Evolutionary conservation across 2,888 invertebrate species (phyloP), one percentile per base, ranked within the genome.

Genomic region (Drosophila recens): DNA sequence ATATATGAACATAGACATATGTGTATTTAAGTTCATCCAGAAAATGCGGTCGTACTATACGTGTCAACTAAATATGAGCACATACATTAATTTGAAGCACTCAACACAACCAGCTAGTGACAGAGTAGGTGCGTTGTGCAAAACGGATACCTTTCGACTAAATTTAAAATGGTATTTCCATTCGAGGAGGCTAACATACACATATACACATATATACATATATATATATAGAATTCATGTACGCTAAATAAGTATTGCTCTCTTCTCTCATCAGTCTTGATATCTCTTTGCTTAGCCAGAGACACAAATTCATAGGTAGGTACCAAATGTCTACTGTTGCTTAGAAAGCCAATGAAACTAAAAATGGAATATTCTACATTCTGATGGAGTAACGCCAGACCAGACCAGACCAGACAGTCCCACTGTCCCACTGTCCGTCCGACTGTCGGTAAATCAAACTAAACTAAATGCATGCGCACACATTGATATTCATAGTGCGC

Each of bases 91-190:
- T 45, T 64, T 62, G 10, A 65, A 62, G 57, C 54, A 58, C 75
- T 56, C 59, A 58, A 46, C 61, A 65, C 66, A 63, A 72, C 56
- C 56, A 62, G 66, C 64, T 13, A 49, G 62, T 64, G 49, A 52
- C 58, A 63, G 62, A 74, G 56, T 68, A 75, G 79, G 66, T 84
- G 72, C 72, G 76, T 72, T 76, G 67, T 79, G 67, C 70, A 68
- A 74, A 83, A 72, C 77, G 63, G 68, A 75, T 84, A 72, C 75
- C 72, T 72, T 82, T 68, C 72, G 68, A 89, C 85, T 87, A 87
- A 85, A 87, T 73, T 72, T 75, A 67, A 81, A 89, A 72, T 72
- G 48, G 43, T 51, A 67, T 67, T 68, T 46, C 52, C 57, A 65
- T 38, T 56, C n/a, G 49, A 59, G 58, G 52, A 67, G 58, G 58